phyloP scores from a whole-genome alignment of 1,140 invertebrate genomes.

The Mylabris phalerata region DNA sequence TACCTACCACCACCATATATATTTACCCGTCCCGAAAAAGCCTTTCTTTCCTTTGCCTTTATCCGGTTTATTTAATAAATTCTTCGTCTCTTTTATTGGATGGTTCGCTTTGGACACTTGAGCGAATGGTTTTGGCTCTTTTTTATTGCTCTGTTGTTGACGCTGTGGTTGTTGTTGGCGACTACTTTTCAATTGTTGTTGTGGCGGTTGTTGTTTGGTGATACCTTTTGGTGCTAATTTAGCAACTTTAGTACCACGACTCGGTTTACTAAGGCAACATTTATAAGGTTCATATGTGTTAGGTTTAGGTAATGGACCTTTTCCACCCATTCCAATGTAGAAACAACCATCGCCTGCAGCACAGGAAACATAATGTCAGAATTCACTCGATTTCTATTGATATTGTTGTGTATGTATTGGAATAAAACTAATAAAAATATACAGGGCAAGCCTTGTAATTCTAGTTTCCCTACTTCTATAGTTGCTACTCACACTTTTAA shows the following conservation, averaged over 20 bases:
- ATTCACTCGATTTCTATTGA: conserved; percentile 28
- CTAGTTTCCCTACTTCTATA: too few relatives aligned
- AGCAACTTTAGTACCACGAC: conserved; percentile 61
- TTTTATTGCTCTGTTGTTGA: conserved; percentile 8
- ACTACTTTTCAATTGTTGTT: conserved; percentile 30
- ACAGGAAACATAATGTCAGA: conserved; percentile 55
- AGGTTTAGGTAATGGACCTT: conserved; percentile 65
- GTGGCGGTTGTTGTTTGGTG: conserved; percentile 18
- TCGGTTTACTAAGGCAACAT: conserved; percentile 80
- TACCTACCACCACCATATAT: conserved; percentile 47
- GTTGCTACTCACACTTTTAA: too few relatives aligned
- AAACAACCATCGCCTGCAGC: conserved; percentile 88
- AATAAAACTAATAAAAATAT: conserved; percentile 7
- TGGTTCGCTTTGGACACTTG: conserved; percentile 25
- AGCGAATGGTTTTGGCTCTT: conserved; percentile 21
- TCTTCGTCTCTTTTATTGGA: conserved; percentile 42
- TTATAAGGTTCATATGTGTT: conserved; percentile 76
- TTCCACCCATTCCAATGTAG: conserved; percentile 86
- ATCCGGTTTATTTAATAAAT: conserved; percentile 45
- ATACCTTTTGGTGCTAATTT: conserved; percentile 48
- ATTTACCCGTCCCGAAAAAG: conserved; percentile 75
- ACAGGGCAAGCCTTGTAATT: conserved; percentile 3
- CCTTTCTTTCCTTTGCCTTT: conserved; percentile 66
- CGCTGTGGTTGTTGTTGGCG: conserved; percentile 28
- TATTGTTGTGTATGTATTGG: background rate